Base-by-base conservation (phyloP, 2,797 vertebrate genomes). In the Bufotes viridis region DNA sequence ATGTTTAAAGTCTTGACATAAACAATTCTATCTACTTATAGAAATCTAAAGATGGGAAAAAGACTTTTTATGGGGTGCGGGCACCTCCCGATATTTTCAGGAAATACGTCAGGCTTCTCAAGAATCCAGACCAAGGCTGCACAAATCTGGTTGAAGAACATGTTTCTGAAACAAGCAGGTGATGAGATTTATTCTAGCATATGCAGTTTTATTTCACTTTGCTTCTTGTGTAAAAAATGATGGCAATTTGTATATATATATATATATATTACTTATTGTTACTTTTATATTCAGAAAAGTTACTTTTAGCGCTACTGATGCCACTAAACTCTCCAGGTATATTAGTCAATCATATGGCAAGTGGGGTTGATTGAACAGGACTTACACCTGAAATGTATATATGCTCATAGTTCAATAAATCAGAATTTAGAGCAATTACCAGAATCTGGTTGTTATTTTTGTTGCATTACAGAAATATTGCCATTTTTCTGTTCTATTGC, bases 61-160 rank as follows among this genome's bases (percentile, higher is more conserved):
- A 95, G 8, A 81, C 96, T 5, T 99, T 97, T 92, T 96, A 96
- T 65, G 97, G 97, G 22, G 94, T 99, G 81, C 93, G 94, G 91
- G 98, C 97, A 0, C 95, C 96, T 0, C 90, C 87, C 51, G 90
- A 93, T 2, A 90, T 96, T 82, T 97, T 99, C 87, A 91, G 89
- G 75, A 96, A 94, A 87, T 98, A 99, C 93, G 91, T 91, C 34
- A 91, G 93, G 63, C 95, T 99, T 13, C 93, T 98, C 67, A 91
- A 92, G 87, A 96, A 93, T 8, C 74, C 92, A 0, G 58, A 92
- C 17, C 86, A 69, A 1, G 76, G 61, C 42, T 58, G 29, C 18
- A 87, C 58, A 1, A 51, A 2, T 22, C 1, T 20, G 0, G 0
- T 0, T 80, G 2, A 18, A 0, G 8, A 17, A 0, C 10, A 72